Conservation (phyloP, 2,113 vertebrate species). For the Gobiocypris rarus region DNA sequence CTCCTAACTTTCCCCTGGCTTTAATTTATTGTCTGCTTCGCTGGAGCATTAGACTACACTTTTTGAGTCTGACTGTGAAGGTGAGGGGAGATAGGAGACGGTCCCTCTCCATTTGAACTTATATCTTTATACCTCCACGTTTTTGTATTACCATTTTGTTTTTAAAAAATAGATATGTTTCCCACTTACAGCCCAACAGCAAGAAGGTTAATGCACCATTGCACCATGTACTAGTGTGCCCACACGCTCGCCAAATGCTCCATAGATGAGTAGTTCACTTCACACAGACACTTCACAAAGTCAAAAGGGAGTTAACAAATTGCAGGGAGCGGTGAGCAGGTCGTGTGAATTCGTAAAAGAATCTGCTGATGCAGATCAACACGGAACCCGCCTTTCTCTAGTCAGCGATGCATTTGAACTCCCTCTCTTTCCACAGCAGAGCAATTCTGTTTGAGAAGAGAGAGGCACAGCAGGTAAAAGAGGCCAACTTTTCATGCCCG, state of each 20-base stretch:
- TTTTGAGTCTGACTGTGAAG: slow-evolving; percentile 39
- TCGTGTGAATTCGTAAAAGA: slow-evolving; percentile 1
- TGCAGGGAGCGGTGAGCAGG: neutral
- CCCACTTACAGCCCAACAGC: neutral
- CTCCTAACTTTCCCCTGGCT: neutral
- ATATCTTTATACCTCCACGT: slow-evolving; percentile 16
- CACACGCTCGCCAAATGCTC: slow-evolving; percentile 12
- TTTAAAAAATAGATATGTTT: neutral
- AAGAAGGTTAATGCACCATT: slow-evolving; percentile 42
- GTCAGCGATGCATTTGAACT: neutral
- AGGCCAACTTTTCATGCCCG: neutral
- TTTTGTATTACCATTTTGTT: neutral
- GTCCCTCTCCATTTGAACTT: slow-evolving; percentile 17
- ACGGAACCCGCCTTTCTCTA: neutral
- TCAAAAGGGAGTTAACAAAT: slow-evolving; percentile 36
- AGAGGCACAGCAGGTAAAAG: slow-evolving; percentile 1
- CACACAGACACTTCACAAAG: slow-evolving; percentile 26
- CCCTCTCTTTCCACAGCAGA: neutral
- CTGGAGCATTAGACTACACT: slow-evolving; percentile 24
- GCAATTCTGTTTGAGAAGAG: slow-evolving; percentile 9
- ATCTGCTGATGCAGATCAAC: slow-evolving; percentile 24
- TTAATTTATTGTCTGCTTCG: slow-evolving; percentile 38
- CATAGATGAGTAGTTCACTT: slow-evolving; percentile 17
- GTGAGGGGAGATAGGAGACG: slow-evolving; percentile 15
- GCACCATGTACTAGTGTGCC: slow-evolving; percentile 11